Evolutionary conservation across 2,888 invertebrate genomes (phyloP).

Genomic region (Busseola fusca): DNA sequence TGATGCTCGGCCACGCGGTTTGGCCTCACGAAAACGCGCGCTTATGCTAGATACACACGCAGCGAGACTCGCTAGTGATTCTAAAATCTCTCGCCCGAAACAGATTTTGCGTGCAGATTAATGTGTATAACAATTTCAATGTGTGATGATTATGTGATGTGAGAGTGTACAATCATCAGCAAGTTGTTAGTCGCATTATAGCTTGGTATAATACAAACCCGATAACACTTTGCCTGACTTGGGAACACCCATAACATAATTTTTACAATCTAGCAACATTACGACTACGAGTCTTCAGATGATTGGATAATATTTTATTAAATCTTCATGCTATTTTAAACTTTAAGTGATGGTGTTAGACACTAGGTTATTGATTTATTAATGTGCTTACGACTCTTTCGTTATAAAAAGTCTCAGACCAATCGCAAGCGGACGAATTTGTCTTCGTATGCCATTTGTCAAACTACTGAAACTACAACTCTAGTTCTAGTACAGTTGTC

Average conservation of each 20-base stretch:
- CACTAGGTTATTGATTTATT: neutral
- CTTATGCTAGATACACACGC: too few relatives aligned
- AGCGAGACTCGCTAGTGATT: too few relatives aligned
- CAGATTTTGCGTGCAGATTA: too few relatives aligned
- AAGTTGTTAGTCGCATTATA: too few relatives aligned
- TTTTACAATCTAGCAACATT: constrained; percentile 31
- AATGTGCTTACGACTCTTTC: constrained; percentile 19
- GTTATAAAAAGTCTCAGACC: constrained; percentile 60
- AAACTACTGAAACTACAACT: constrained; percentile 63
- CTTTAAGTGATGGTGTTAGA: fast-evolving
- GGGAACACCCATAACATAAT: too few relatives aligned
- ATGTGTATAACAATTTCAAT: too few relatives aligned
- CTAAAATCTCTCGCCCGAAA: too few relatives aligned
- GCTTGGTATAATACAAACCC: neutral
- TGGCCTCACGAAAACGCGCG: too few relatives aligned
- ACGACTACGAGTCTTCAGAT: constrained; percentile 54
- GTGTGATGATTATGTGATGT: too few relatives aligned
- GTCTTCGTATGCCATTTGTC: constrained; percentile 76
- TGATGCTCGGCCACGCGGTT: too few relatives aligned
- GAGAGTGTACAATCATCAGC: too few relatives aligned
- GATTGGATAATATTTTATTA: constrained; percentile 47
- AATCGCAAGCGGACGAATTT: constrained; percentile 83
- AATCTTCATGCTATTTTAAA: constrained; percentile 10
- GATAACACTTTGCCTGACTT: neutral
- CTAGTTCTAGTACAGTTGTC: constrained; percentile 60